These are phyloP conservation scores for Venustoraphidia nigricollis DNA, from an alignment of 2,888 invertebrate genomes.

Conservation along the genomic window DNA sequence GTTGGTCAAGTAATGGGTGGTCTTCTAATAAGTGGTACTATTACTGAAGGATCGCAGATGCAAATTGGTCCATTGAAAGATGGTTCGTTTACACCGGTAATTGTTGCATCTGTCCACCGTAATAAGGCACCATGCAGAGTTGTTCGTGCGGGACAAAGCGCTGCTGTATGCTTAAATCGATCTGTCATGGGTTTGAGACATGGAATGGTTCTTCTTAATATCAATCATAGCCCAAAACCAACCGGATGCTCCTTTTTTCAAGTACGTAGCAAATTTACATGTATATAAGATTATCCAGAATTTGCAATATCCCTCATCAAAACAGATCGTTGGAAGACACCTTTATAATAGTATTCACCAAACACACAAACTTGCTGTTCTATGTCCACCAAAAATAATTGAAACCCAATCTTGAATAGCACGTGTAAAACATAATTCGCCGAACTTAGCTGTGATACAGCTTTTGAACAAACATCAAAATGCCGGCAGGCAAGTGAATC, in stretches of 20 bases:
- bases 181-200: slow-evolving; percentile 46
- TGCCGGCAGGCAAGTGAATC: too few relatives aligned
- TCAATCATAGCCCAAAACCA: slow-evolving; percentile 30
- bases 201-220: slow-evolving; percentile 70
- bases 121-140: slow-evolving; percentile 81
- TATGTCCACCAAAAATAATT: too few relatives aligned
- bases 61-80: slow-evolving; percentile 61
- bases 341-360: too few relatives aligned
- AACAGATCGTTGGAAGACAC: too few relatives aligned
- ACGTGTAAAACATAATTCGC: too few relatives aligned
- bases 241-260: slow-evolving; percentile 48
- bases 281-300: too few relatives aligned
- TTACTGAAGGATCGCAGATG: slow-evolving; percentile 69
- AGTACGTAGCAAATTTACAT: slow-evolving; percentile 20
- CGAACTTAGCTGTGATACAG: too few relatives aligned
- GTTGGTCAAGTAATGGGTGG: slow-evolving; percentile 77
- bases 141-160: slow-evolving; percentile 83
- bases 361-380: too few relatives aligned
- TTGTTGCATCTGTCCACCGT: slow-evolving; percentile 74
- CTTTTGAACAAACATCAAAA: too few relatives aligned
- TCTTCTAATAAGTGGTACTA: slow-evolving; percentile 65
- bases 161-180: slow-evolving; percentile 61
- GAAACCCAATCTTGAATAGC: too few relatives aligned
- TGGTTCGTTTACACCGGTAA: slow-evolving; percentile 62
- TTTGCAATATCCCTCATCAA: too few relatives aligned